Base-by-base conservation (phyloP, 92 coral and sea anemone species). In the Zoanthus solanderi region DNA sequence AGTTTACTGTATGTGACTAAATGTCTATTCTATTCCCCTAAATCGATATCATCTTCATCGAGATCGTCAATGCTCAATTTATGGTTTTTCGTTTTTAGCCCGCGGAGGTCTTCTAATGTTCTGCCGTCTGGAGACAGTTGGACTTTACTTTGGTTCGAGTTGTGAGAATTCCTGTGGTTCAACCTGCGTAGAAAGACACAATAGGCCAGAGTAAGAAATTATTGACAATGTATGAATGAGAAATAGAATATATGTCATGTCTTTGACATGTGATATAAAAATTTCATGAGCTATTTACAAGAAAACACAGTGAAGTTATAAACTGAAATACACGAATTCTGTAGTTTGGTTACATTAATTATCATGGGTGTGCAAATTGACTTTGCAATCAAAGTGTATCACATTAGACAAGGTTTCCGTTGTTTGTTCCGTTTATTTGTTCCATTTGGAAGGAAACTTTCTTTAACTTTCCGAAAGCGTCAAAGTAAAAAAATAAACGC, bases 51-150 rank as follows among this genome's bases (percentile, higher is more conserved):
- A 52, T 73, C 91, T 79, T 91, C 89, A 56, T 75, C 91, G 73
- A 91, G 79, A 88, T 91, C 93, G 63, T 91, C 93, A 28, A 79
- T 87, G 50, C 87, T 83, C 57, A 76, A 65, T 18, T 95, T 90
- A 72, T 87, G 87, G 75, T 90, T 89, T 87, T 92, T 90, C 74
- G 88, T 95, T 95, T 95, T 95, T 95, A 95, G 96, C 98, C 93
- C 98, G 96, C 98, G 98, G 92, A 95, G 88, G 94, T 95, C 96
- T 12, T 95, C 98, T 47, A 95, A 84, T 53, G 94, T 89, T 79
- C 92, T 89, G 63, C 92, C 98, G 84, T 95, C 98, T 74, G 98
- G 96, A 32, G 94, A 89, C 84, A 91, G 87, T 77, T 94, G 92
- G 46, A 91, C 90, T 54, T 95, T 95, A 75, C 93, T 91, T 16